Percentiles rank a stretch among this genome's conserved stretches.
Evolutionary conservation across 2,888 invertebrate genomes (phyloP).

Genomic region (Tyria jacobaeae): DNA sequence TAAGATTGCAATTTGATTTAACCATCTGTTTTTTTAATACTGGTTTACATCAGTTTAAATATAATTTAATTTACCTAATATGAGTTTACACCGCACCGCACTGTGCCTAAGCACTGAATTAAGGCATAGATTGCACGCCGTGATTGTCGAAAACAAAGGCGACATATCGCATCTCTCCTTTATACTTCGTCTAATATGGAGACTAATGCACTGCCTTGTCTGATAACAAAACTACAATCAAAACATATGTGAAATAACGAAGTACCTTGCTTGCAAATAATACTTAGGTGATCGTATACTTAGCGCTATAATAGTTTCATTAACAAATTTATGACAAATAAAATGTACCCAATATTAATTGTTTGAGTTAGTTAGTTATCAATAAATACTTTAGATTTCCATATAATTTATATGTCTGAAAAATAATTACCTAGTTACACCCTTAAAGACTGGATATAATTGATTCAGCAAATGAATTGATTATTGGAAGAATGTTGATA

Average conservation of each 20-base stretch:
- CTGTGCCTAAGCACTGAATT: not conserved
- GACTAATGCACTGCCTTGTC: not conserved
- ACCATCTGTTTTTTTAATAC: not conserved
- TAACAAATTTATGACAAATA: not conserved
- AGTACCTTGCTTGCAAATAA: not conserved
- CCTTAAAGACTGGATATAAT: slow-evolving; percentile 38
- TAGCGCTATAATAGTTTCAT: not conserved
- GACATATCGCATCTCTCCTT: not conserved
- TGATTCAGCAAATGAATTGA: slow-evolving; percentile 19
- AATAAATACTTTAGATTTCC: too few species aligned
- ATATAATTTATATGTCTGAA: slow-evolving; percentile 29
- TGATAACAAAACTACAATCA: not conserved
- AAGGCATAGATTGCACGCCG: not conserved
- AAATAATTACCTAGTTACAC: slow-evolving; percentile 19
- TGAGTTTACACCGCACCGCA: not conserved
- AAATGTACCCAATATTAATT: not conserved
- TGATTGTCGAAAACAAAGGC: not conserved
- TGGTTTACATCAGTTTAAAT: not conserved
- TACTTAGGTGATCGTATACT: not conserved
- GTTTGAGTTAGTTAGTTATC: not conserved
- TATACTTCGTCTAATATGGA: too few species aligned
- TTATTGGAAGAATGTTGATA: slow-evolving; percentile 3
- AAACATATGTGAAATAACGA: not conserved
- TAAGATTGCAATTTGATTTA: slow-evolving; percentile 10
- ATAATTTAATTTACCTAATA: not conserved